A percentile compares a stretch with the other conserved stretches of the same genome.
These are phyloP conservation scores for Bufo bufo DNA, from an alignment of 2,113 vertebrate species.

Conservation along the genomic window DNA sequence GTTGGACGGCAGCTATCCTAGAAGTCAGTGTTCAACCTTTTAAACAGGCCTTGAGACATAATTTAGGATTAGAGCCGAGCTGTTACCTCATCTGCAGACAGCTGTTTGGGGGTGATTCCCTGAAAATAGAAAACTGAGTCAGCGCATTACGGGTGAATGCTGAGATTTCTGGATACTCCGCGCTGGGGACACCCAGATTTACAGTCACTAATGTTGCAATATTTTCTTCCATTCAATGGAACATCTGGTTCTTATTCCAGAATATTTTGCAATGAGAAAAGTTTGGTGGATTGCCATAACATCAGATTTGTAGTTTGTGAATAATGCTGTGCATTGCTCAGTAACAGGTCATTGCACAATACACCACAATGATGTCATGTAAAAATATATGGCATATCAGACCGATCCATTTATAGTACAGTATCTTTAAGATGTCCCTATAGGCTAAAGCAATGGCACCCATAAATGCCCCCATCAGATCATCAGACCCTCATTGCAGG, in stretches of 20 bases:
- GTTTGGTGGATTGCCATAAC: neutral
- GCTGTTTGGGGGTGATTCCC: no score
- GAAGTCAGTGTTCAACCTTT: no score
- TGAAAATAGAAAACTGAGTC: neutral
- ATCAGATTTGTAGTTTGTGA: neutral
- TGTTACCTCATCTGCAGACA: no score
- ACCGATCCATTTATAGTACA: no score
- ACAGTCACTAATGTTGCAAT: constrained; percentile 36
- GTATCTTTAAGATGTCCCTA: neutral
- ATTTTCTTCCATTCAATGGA: neutral
- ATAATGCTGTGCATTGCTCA: neutral
- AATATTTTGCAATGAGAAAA: constrained; percentile 32
- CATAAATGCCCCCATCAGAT: no score
- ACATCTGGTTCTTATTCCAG: constrained; percentile 34
- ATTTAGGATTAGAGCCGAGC: no score
- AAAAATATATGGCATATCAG: neutral
- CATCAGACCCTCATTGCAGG: no score
- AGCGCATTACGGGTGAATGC: neutral
- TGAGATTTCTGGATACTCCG: neutral
- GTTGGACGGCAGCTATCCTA: no score
- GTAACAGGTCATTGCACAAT: neutral
- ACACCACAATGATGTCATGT: neutral
- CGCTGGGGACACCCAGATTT: neutral
- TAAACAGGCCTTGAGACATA: no score
- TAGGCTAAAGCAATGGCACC: neutral